Base-by-base conservation (phyloP, 2,113 vertebrate genomes). In the Bujurquina vittata region DNA sequence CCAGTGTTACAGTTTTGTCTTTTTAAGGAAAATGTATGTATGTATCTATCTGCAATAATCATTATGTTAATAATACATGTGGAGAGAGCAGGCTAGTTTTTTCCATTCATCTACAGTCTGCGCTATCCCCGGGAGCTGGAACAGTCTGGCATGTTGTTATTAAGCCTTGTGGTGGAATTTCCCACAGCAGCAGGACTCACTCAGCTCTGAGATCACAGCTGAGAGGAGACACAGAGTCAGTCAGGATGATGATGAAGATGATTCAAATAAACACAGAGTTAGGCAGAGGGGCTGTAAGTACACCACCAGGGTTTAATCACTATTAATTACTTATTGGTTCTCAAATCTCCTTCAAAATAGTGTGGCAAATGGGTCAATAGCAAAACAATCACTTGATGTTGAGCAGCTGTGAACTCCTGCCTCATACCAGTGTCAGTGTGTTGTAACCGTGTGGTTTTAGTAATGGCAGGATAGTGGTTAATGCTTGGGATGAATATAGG, bases 141-240 rank as follows among this genome's bases (percentile, higher is more conserved):
- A 84, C 65, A 74, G 58, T 91, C 81, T 86, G 72, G 84, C 62
- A 67, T 84, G 84, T 87, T 91, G 83, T 86, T 77, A 62, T 87
- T 85, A 82, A 52, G 61, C 56, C 77, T 72, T 62, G 76, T 76
- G 72, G 69, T 75, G 82, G 86, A 85, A 90, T 84, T 82, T 86
- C 86, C 81, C 26, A 22, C 59, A 58, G 65, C 60, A 23, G 49
- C 35, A 79, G 65, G 43, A 72, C 78, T 87, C 46, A 23, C 33
- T 84, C 5, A 2, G 58, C 62, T 79, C 79, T 60, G 20, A 69
- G 46, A 75, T 74, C 75, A 33, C 46, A 52, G 59, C 40, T 11
- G 8, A 81, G 67, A 72, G 26, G 26, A 54, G 43, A 22, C 67
- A 56, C 62, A 31, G 33, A 69, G 58, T 26, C 14, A 49, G 31